Base-by-base conservation (phyloP, 1,140 invertebrate genomes). In the Heliconius hermathena region DNA sequence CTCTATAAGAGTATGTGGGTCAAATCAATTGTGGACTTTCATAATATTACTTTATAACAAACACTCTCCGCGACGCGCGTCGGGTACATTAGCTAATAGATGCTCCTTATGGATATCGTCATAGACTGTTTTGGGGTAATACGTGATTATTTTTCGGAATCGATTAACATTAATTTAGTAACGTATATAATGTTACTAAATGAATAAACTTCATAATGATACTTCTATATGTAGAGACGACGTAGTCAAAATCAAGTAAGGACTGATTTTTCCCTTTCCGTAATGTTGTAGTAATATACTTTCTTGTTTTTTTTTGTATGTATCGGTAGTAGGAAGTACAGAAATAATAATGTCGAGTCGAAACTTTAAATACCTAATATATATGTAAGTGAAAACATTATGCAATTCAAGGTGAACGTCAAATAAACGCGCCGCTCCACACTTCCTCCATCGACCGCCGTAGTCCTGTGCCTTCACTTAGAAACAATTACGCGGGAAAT, bases 351-450 rank as follows among this genome's bases (percentile, higher is more conserved):
- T 26, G 3, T 66, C 4, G 26, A 66, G 13, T 66, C 11, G 13
- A 26, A 4, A 66, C 60, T 66, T 66, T 66, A 22, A 29, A 66
- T 66, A 66, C 22, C 5, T 26, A 29, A 66, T 66, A 66, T 26
- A 26, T 29, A 26, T 3, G 9, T 66, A 66, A 41, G 71, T 41
- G 18, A 72, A 72, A 72, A 41, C 33, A 38, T 41, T 41, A 72
- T 29, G n/a, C 49, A 71, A 71, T 33, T 70, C 70, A 77, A 77
- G 70, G 70, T 72, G 29, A 71, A 36, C 70, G 41, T 71, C 20
- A 71, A 77, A 77, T 26, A 33, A 77, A 26, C 41, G 22, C 46
- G 38, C 11, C 54, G 54, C 54, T 8, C 11, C 11, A 22, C 13
- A 33, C 70, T 54, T 57, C 46, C 49, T 46, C 38, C 20, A 41